These are phyloP conservation scores for Pseudochromis fuscus DNA, from an alignment of 2,797 vertebrate species.

Conservation along the genomic window DNA sequence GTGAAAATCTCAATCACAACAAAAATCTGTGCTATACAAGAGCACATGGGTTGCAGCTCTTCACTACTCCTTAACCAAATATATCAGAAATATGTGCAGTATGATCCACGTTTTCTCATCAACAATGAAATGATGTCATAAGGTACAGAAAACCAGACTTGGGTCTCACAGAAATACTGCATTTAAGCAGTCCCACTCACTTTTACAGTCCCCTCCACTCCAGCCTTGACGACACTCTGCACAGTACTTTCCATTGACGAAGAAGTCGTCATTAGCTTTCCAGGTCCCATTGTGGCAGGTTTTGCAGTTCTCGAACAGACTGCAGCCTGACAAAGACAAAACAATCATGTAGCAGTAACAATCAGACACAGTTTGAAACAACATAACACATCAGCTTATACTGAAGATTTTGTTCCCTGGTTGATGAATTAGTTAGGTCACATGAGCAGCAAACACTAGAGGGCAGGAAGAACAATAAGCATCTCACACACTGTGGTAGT, in stretches of 20 bases:
- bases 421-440: no score
- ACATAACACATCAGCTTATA: neutral
- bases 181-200: constrained; percentile 83
- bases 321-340: constrained; percentile 85
- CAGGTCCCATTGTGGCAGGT: constrained; percentile 93
- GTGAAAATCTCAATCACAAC: neutral
- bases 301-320: constrained; percentile 95
- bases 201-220: constrained; percentile 94
- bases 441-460: neutral
- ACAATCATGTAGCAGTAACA: neutral
- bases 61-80: neutral
- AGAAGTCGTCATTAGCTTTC: constrained; percentile 91
- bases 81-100: no score
- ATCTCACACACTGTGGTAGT: neutral
- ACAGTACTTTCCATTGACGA: constrained; percentile 91
- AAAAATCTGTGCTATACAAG: neutral
- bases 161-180: neutral
- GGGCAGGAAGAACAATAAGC: neutral
- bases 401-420: neutral
- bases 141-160: neutral
- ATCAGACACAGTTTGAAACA: neutral
- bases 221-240: constrained; percentile 91
- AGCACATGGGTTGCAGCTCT: neutral
- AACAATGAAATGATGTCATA: no score
- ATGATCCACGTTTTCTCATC: constrained; percentile 1